A percentile compares a stretch with the other conserved stretches of the same genome.
phyloP scores from a whole-genome alignment of 2,797 vertebrate genomes.

The Cossypha dichroa region DNA sequence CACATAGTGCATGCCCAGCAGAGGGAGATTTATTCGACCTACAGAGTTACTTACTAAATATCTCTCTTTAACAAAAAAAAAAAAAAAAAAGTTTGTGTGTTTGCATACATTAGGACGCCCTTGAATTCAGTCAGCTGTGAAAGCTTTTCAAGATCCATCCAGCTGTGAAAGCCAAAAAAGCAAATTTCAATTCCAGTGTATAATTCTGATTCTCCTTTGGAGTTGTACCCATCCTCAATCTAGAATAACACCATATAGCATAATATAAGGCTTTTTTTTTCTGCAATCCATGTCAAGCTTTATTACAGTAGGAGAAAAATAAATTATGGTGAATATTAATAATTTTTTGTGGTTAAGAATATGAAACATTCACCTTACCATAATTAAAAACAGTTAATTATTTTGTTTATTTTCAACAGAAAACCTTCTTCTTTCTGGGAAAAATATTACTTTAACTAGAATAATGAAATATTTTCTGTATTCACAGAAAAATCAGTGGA shows the following conservation, averaged over 20 bases:
- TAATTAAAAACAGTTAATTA: neutral
- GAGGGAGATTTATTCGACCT: neutral
- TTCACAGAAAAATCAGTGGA: neutral
- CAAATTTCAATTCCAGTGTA: neutral
- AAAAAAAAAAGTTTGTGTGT: neutral
- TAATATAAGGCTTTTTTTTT: neutral
- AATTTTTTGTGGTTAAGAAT: neutral
- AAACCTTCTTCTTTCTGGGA: neutral
- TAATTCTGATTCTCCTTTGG: neutral
- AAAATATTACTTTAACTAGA: neutral
- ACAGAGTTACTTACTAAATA: neutral
- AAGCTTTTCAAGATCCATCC: neutral
- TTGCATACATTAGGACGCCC: neutral
- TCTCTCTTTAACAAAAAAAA: neutral
- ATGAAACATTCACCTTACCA: neutral
- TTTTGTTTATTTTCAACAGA: neutral
- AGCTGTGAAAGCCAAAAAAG: constrained; percentile 16
- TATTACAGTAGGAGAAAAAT: neutral
- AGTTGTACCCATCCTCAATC: neutral
- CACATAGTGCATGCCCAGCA: neutral
- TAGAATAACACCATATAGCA: neutral
- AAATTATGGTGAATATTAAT: neutral
- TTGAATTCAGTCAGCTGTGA: constrained; percentile 9
- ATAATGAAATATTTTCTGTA: neutral
- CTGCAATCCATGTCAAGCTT: neutral